These are phyloP conservation scores for Zeuzera pyrina DNA, from an alignment of 2,888 invertebrate species.

Conservation along the genomic window DNA sequence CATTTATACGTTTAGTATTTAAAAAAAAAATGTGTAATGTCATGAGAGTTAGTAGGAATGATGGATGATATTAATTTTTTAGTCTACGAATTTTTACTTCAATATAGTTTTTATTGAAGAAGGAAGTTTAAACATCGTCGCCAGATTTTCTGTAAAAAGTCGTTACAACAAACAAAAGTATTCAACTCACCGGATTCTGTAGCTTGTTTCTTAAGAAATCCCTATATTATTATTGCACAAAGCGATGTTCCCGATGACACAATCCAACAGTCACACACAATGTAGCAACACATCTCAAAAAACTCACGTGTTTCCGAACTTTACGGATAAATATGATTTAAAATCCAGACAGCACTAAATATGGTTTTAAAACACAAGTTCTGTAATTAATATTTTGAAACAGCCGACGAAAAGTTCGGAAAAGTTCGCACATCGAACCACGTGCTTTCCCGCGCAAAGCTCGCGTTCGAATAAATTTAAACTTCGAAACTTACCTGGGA, in stretches of 20 bases:
- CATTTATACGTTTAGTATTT: too few relatives aligned
- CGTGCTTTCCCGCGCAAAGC: constrained; percentile 67
- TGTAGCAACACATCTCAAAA: constrained; percentile 6
- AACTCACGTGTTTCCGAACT: constrained; percentile 8
- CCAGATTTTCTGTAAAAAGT: too few relatives aligned
- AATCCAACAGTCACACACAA: constrained; percentile 26
- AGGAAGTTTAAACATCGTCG: too few relatives aligned
- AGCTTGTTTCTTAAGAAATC: constrained; percentile 39
- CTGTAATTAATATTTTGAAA: constrained; percentile 15
- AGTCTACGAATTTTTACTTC: too few relatives aligned
- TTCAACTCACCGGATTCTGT: constrained; percentile 51
- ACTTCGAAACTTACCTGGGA: constrained; percentile 54
- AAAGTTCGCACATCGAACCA: constrained; percentile 32
- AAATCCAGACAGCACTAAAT: constrained; percentile 1
- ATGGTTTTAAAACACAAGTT: constrained; percentile 4
- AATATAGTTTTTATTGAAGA: too few relatives aligned
- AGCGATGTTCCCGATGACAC: constrained; percentile 33
- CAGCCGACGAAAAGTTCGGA: constrained; percentile 22
- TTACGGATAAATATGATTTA: neutral
- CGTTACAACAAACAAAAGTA: too few relatives aligned
- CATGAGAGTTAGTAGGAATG: too few relatives aligned
- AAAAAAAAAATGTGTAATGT: too few relatives aligned
- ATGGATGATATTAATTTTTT: too few relatives aligned
- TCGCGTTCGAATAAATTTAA: constrained; percentile 60
- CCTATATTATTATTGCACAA: constrained; percentile 51